phyloP scores from a whole-genome alignment of 2,113 vertebrate genomes.

The Anthoscopus minutus region DNA sequence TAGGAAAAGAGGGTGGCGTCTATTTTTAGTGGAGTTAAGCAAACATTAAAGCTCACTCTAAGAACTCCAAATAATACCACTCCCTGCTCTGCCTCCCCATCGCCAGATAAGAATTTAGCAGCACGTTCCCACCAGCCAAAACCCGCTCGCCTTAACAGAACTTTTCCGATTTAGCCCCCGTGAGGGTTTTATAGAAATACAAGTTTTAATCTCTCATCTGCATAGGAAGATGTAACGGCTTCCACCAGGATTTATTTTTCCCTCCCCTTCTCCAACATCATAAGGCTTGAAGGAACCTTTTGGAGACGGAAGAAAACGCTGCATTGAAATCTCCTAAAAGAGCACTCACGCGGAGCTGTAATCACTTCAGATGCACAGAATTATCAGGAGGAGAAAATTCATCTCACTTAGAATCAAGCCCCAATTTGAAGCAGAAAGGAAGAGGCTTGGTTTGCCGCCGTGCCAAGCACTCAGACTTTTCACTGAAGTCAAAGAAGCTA shows the following conservation, averaged over 20 bases:
- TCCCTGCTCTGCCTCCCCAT: constrained; percentile 10
- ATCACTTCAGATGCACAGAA: constrained; percentile 66
- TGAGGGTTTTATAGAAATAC: constrained; percentile 31
- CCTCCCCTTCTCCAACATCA: background rate
- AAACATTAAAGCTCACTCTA: constrained; percentile 60
- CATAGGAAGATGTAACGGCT: constrained; percentile 1
- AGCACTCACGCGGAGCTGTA: constrained; percentile 57
- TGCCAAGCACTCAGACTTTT: constrained; percentile 58
- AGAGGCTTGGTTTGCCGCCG: constrained; percentile 46
- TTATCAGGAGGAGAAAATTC: constrained; percentile 63
- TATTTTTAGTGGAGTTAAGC: constrained; percentile 72
- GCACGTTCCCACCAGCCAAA: constrained; percentile 22
- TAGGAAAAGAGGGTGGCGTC: constrained; percentile 65
- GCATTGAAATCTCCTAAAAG: constrained; percentile 55
- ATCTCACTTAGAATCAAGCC: constrained; percentile 63
- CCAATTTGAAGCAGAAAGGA: constrained; percentile 59
- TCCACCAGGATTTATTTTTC: background rate
- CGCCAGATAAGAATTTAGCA: background rate
- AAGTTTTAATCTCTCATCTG: constrained; percentile 42
- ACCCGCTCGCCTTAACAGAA: constrained; percentile 4
- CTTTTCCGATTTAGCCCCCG: background rate
- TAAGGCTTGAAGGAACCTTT: constrained; percentile 37
- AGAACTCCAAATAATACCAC: constrained; percentile 57
- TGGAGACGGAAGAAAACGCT: constrained; percentile 46
- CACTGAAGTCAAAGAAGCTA: constrained; percentile 51